These are phyloP conservation scores for Antheraea assamensis DNA, from an alignment of 2,888 invertebrate species.

Conservation along the genomic window DNA sequence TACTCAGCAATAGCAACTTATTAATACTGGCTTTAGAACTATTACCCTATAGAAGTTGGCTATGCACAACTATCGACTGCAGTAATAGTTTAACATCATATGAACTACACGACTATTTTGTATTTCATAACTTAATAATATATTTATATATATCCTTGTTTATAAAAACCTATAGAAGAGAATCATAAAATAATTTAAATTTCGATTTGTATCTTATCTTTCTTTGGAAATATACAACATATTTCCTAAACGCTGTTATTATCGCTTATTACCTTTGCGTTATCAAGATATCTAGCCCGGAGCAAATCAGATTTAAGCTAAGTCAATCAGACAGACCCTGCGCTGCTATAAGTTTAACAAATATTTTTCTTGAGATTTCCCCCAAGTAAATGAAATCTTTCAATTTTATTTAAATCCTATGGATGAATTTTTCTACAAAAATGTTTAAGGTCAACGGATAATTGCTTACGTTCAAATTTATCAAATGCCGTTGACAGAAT, in stretches of 20 bases:
- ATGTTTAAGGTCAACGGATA: slow-evolving; percentile 1
- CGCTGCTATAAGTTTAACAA: background rate
- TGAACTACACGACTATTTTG: no score
- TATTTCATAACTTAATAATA: no score
- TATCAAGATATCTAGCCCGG: background rate
- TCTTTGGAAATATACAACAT: background rate
- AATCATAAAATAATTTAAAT: no score
- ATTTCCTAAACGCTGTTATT: background rate
- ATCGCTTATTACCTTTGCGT: background rate
- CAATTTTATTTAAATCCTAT: background rate
- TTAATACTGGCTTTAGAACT: no score
- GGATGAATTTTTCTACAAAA: background rate
- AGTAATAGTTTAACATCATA: no score
- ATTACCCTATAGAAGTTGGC: no score
- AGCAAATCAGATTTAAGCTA: slow-evolving; percentile 7
- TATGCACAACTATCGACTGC: no score
- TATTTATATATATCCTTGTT: no score
- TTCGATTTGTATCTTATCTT: background rate
- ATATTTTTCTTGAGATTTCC: slow-evolving; percentile 6
- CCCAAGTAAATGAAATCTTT: slow-evolving; percentile 1
- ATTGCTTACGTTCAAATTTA: slow-evolving; percentile 11
- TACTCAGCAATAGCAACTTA: no score
- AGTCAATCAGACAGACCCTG: slow-evolving; percentile 6
- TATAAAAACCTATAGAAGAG: no score
- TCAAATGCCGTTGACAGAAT: background rate